Evolutionary conservation across 2,113 vertebrate species (phyloP), one percentile per base, ranked within the genome.

Genomic region (Equus przewalskii): DNA sequence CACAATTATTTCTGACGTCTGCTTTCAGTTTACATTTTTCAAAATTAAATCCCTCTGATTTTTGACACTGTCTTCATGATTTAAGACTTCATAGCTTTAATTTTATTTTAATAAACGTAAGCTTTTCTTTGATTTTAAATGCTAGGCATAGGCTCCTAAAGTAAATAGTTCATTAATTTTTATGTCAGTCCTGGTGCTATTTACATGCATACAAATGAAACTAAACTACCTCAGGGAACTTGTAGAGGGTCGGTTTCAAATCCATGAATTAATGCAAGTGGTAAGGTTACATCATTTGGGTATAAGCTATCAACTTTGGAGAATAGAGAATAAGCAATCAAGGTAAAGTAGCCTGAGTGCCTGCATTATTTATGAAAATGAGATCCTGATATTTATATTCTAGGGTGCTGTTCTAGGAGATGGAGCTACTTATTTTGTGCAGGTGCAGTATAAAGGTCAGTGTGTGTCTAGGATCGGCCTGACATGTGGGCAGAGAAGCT

Each of bases 81-180:
- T 91, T 86, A 90, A 81, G 46, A 49, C 26, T 97, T 96, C 54
- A 46, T 75, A 54, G 15, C 12, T 97, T 92, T 91, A 91, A 85
- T 83, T 94, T 97, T 85, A 92, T 86, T 94, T 97, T 92, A 79
- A 96, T 93, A 92, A 88, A 64, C 67, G 93, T 86, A 96, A 97
- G 11, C 60, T 73, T 96, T 92, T 90, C 13, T 49, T 73, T 97
- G 62, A 21, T 80, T 96, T 93, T 89, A 93, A 15, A 19, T 95
- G 30, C 36, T 65, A 80, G 15, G 69, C 41, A 72, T 81, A 80
- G 83, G 51, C 33, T 92, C 65, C 85, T 93, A 91, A 94, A 67
- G 60, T 91, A 97, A 98, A 96, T 95, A 96, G 96, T 92, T 95
- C 97, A 94, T 97, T 98, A 97, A 96, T 97, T 97, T 97, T 97